These are phyloP conservation scores for Yponomeuta malinellus DNA, from an alignment of 2,888 invertebrate species.

Conservation along the genomic window DNA sequence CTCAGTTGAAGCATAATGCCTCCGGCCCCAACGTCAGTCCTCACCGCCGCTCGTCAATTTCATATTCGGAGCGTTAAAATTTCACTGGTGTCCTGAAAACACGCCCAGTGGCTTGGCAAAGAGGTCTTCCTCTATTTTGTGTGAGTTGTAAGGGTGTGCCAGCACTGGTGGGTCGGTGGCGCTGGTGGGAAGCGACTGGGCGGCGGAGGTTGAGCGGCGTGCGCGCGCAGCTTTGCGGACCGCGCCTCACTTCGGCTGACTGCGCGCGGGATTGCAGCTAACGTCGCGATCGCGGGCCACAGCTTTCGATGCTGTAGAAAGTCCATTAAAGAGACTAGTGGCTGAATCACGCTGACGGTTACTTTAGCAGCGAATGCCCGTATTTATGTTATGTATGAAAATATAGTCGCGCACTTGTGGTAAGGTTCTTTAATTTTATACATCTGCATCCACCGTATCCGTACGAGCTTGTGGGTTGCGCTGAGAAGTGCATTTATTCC, in stretches of 20 bases:
- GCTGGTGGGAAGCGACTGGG: not conserved
- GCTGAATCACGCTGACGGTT: no score
- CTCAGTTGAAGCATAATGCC: not conserved
- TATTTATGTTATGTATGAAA: no score
- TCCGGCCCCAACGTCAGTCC: not conserved
- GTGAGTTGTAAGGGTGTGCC: not conserved
- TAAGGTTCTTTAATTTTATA: no score
- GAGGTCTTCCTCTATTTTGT: not conserved
- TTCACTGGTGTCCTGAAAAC: not conserved
- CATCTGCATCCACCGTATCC: no score
- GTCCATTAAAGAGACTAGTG: not conserved
- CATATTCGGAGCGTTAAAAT: not conserved
- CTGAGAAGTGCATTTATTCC: no score
- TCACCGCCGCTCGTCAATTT: not conserved
- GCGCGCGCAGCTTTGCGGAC: not conserved
- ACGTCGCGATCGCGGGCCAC: not conserved
- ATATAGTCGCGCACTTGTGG: no score
- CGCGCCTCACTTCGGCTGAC: not conserved
- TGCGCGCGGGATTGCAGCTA: not conserved
- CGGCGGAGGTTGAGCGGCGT: not conserved
- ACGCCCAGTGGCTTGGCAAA: not conserved
- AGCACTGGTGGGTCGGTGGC: not conserved
- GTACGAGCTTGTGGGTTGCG: no score
- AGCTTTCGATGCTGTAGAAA: not conserved
- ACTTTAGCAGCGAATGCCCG: no score